Conservation (phyloP, 2,797 vertebrate species). For the Lemur catta region DNA sequence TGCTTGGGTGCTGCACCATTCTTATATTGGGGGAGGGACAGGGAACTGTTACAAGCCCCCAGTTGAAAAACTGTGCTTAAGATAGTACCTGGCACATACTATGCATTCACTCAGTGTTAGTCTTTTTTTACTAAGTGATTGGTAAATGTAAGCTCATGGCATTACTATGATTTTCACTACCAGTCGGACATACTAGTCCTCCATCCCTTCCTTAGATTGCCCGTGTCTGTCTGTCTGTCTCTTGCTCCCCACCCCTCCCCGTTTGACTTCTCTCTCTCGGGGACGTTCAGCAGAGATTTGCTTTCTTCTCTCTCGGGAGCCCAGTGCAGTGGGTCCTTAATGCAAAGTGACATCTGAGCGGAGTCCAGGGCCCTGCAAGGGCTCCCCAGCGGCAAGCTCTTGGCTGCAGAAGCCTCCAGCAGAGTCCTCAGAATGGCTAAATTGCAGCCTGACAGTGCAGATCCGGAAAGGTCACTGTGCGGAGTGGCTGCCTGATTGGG, state of each 20-base stretch:
- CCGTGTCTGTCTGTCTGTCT: fast-evolving
- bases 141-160: neutral
- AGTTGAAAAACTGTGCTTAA: neutral
- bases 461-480: neutral
- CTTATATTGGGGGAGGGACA: neutral
- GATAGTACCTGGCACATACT: fast-evolving
- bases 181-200: fast-evolving
- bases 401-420: neutral
- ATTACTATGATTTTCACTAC: neutral
- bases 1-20: neutral
- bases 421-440: conserved; percentile 29
- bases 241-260: fast-evolving
- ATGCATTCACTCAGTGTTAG: neutral
- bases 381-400: neutral
- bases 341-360: neutral
- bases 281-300: neutral
- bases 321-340: conserved; percentile 3
- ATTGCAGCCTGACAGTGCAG: conserved; percentile 46
- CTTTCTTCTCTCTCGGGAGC: neutral
- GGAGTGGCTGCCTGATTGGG: neutral
- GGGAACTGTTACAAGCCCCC: neutral
- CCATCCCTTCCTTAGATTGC: no score
- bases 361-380: neutral
- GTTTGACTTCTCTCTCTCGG: neutral
- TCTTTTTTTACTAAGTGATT: neutral